Base-by-base conservation (phyloP, 2,113 vertebrate species). In the Hippocampus comes region DNA sequence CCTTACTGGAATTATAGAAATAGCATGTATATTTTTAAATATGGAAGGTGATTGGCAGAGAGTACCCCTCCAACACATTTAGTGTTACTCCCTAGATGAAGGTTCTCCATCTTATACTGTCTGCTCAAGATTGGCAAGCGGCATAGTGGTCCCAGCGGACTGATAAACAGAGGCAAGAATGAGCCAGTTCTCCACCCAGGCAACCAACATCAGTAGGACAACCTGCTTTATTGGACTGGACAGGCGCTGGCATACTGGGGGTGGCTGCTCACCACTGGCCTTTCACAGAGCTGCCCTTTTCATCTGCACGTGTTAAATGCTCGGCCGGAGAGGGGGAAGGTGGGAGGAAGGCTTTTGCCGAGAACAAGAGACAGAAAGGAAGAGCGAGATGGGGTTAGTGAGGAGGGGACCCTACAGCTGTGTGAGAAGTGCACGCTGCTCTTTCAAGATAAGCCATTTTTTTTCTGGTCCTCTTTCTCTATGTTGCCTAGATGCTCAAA, bases 171-270 rank as follows among this genome's bases (percentile, higher is more conserved):
- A 80, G 78, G 79, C 78, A 85, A 69, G 77, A 81, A 70, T 15
- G 78, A 85, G 85, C 70, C 84, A 63, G 84, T 73, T 74, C 78
- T 76, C 84, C 76, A 64, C 73, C 82, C 77, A 78, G 75, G 78
- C 86, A 75, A 77, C 72, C 60, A 38, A 73, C 81, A 78, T 79
- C 78, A 86, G 81, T 78, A 81, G 87, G 88, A 90, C 88, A 90
- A 87, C 78, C 90, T 89, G 82, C 88, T 91, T 94, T 93, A 95
- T 94, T 94, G 87, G 92, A 93, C 82, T 73, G 91, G 94, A 95
- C 93, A 93, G 93, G 92, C 91, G 78, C 91, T 90, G 90, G 89
- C 88, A 86, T 90, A 90, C 89, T 78, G 84, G 87, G 90, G 88
- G 76, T 75, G 83, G 83, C 84, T 78, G 80, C 85, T 86, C 82